Percentiles rank a stretch among this genome's conserved stretches.
Conservation (phyloP, 2,888 invertebrate genomes). For the Trachelus stipa region DNA sequence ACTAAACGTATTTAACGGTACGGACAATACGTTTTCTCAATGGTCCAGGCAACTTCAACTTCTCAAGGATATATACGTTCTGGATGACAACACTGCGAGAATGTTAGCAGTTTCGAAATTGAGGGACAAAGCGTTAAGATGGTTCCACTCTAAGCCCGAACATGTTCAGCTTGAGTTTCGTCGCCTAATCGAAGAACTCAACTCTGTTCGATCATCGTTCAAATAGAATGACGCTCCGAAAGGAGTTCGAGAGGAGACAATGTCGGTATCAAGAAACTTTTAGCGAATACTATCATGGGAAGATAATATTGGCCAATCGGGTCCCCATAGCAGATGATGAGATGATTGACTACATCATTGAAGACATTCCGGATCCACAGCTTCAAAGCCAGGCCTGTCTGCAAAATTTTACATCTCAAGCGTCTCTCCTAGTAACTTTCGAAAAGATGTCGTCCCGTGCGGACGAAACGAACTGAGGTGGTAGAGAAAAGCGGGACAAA, state of each 20-base stretch:
- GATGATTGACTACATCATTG: constrained; percentile 8
- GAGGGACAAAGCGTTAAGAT: constrained; percentile 6
- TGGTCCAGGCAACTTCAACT: constrained; percentile 23
- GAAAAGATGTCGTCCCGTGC: constrained; percentile 1
- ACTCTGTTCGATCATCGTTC: constrained; percentile 4
- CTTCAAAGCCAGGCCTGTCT: constrained; percentile 5
- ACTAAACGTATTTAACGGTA: constrained; percentile 26
- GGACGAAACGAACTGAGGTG: no score
- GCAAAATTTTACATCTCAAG: neutral
- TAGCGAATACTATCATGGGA: constrained; percentile 7
- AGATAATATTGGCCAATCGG: constrained; percentile 10
- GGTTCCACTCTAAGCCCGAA: constrained; percentile 9
- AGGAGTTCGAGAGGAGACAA: neutral
- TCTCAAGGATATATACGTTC: neutral
- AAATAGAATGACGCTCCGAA: neutral
- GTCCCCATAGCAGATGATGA: constrained; percentile 12
- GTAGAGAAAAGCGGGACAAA: no score
- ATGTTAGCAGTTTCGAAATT: neutral
- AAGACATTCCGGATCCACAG: constrained; percentile 1
- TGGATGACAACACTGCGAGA: constrained; percentile 1
- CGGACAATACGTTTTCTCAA: constrained; percentile 20
- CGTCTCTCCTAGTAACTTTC: neutral
- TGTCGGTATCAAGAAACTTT: constrained; percentile 6
- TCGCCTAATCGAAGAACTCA: neutral
- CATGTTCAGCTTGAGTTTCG: constrained; percentile 1